Conservation (phyloP, 2,113 vertebrate genomes). For the Drymodes brunneopygia region DNA sequence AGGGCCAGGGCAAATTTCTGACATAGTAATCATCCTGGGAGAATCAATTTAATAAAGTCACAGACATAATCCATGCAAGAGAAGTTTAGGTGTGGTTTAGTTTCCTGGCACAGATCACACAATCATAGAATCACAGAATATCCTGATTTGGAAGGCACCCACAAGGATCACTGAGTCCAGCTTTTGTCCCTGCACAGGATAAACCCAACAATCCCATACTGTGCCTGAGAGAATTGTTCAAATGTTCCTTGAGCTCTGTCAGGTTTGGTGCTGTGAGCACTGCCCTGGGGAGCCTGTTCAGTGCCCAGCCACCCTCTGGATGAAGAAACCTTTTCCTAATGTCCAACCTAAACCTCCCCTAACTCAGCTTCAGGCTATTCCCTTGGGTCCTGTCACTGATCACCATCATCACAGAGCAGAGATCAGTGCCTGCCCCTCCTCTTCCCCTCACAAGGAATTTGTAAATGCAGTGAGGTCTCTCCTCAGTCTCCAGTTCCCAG, state of each 20-base stretch:
- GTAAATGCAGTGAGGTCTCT: neutral
- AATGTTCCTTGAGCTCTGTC: neutral
- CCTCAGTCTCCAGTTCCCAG: neutral
- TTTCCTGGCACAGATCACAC: neutral
- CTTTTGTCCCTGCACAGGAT: neutral
- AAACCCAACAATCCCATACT: neutral
- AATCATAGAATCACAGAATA: neutral
- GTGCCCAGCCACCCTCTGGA: neutral
- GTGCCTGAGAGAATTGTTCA: neutral
- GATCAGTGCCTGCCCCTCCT: neutral
- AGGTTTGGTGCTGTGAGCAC: neutral
- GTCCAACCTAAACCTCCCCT: neutral
- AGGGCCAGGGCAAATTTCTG: neutral
- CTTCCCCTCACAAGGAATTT: neutral
- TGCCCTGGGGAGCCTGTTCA: neutral
- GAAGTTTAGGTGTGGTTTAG: neutral
- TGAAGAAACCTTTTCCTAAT: neutral
- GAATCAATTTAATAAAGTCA: neutral
- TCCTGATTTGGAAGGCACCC: neutral
- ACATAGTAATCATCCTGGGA: neutral
- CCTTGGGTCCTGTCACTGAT: rapidly evolving
- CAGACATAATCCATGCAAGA: neutral
- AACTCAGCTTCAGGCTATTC: rapidly evolving
- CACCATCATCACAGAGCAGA: neutral
- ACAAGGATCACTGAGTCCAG: neutral